Evolutionary conservation across 2,888 invertebrate species (phyloP), one percentile per base, ranked within the genome.

Genomic region (Drosophila longiperda): DNA sequence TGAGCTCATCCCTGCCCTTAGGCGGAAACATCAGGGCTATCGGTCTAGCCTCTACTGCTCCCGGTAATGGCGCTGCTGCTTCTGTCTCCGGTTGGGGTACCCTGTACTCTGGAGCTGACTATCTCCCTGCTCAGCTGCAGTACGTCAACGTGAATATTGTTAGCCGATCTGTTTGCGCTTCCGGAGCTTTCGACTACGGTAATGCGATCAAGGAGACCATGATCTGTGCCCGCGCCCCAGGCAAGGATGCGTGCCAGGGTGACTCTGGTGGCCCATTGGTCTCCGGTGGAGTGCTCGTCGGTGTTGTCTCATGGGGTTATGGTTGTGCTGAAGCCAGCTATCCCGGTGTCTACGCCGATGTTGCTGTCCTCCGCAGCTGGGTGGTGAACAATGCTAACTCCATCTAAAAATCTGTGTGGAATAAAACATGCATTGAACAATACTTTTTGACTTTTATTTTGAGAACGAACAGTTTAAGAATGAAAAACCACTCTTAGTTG

Each of bases 101-200:
- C 9, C 57, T 29, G 79, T 66, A 78, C 55, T 89, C 82, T 23
- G 92, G 91, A 23, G 45, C 67, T 0, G 73, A 73, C 8, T 80
- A 90, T 12, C 70, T 66, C 8, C 54, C 80, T 17, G 71, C 90
- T 7, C 94, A 94, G 87, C 93, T 91, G 59, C 94, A 93, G 0
- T 63, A 92, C 32, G 92, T 95, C 0, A 92, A 93, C 0, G 94
- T 94, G 79, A 66, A 74, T 5, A 84, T 87, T 40, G 92, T 94
- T 6, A 93, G 90, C 75, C 89, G 92, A 1, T 61, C 83, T 0
- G 70, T 79, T 0, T 95, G 95, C 72, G 63, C 50, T 0, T 83
- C 81, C 3, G 67, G 76, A 0, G 92, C 93, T 0, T 95, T 95
- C 75, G 71, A 87, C 8, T 85, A 88, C 34, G 83, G 87, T 29